These are phyloP conservation scores for Tipula lateralis DNA, from an alignment of 2,888 invertebrate genomes.

Conservation along the genomic window DNA sequence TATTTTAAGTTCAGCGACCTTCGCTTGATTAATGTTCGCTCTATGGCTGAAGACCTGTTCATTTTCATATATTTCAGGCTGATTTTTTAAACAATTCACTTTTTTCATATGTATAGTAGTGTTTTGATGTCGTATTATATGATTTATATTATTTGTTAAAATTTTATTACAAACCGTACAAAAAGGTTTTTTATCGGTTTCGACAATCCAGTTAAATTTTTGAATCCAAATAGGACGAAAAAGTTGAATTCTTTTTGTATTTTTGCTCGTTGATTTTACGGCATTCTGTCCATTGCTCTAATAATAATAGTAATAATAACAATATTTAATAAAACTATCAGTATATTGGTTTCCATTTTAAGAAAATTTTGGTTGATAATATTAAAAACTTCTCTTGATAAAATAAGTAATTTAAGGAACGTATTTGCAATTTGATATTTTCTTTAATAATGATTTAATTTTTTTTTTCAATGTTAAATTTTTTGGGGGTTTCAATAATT, in stretches of 20 bases:
- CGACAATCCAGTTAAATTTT: background rate
- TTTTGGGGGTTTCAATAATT: too few species aligned
- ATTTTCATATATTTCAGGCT: background rate
- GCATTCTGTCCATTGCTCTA: too few species aligned
- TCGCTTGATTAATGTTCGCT: background rate
- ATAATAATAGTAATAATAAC: too few species aligned
- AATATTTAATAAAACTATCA: too few species aligned
- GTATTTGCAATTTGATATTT: too few species aligned
- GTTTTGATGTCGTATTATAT: background rate
- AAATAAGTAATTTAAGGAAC: too few species aligned
- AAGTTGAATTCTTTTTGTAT: background rate
- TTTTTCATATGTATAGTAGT: background rate
- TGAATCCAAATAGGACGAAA: background rate
- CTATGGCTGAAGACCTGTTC: background rate
- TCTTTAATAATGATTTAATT: too few species aligned
- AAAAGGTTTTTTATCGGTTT: background rate
- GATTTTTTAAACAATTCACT: background rate
- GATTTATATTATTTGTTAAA: background rate
- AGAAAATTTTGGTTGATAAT: too few species aligned
- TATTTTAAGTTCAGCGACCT: background rate
- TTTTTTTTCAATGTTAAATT: too few species aligned
- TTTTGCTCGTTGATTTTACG: too few species aligned
- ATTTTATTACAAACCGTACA: background rate
- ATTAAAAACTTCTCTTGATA: too few species aligned
- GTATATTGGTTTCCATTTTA: too few species aligned